Evolutionary conservation across 2,888 invertebrate species (phyloP).

Genomic region (Eustalomyia histrio): DNA sequence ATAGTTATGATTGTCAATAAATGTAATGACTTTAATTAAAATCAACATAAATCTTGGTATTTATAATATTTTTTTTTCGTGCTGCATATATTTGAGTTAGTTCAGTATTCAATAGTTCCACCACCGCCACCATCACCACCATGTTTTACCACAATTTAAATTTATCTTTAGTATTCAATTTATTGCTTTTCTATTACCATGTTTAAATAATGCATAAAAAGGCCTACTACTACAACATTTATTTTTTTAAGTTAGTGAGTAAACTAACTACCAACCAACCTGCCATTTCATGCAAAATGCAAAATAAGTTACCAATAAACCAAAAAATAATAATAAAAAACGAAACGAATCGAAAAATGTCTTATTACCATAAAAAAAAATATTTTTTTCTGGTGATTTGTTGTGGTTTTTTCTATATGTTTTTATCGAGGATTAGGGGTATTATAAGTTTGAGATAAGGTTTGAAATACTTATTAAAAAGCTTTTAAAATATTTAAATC

Average conservation of each 20-base stretch:
- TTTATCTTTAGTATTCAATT: constrained; percentile 66
- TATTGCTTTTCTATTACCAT: constrained; percentile 64
- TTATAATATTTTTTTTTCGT: constrained; percentile 43
- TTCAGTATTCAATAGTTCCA: neutral
- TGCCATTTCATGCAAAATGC: constrained; percentile 58
- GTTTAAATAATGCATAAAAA: constrained; percentile 29
- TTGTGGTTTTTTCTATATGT: constrained; percentile 39
- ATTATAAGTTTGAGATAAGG: neutral
- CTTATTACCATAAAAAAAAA: constrained; percentile 59
- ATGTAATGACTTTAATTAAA: constrained; percentile 64
- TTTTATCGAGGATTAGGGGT: neutral
- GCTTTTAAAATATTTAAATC: no score
- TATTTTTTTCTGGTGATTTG: constrained; percentile 45
- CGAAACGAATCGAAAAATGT: constrained; percentile 13
- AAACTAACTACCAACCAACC: constrained; percentile 59
- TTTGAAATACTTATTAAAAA: neutral
- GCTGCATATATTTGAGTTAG: constrained; percentile 31
- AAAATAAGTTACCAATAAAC: constrained; percentile 36
- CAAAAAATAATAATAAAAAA: constrained; percentile 10
- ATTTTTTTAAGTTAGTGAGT: constrained; percentile 21
- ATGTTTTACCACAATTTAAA: constrained; percentile 59
- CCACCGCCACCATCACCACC: constrained; percentile 7
- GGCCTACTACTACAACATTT: constrained; percentile 42
- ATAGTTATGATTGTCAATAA: constrained; percentile 63
- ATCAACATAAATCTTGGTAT: constrained; percentile 60